Conservation (phyloP, 2,888 invertebrate species). For the Caenorhabditis macrosperma region DNA sequence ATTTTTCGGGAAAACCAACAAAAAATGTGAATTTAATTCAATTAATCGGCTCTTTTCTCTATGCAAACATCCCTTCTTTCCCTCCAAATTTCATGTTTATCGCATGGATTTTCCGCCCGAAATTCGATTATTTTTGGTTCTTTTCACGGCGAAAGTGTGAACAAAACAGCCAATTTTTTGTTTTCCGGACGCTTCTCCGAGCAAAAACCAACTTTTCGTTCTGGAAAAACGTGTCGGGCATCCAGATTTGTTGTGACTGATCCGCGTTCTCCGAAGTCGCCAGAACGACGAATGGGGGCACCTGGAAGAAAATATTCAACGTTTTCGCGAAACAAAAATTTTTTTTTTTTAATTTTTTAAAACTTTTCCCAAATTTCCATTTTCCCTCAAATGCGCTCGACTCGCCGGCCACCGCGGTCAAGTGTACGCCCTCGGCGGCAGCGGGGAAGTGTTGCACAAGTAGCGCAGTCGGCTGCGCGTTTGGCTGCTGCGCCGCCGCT, state of each 20-base stretch:
- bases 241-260: constrained; percentile 79
- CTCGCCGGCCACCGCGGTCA: neutral
- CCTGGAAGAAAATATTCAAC: constrained; percentile 37
- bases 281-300: constrained; percentile 77
- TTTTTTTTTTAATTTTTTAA: neutral
- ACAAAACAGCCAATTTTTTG: constrained; percentile 2
- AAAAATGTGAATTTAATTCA: neutral
- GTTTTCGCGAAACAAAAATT: neutral
- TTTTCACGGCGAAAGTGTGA: constrained; percentile 29
- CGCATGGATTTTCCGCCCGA: neutral
- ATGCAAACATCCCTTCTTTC: neutral
- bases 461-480: constrained; percentile 25
- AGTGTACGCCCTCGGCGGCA: neutral
- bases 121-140: too few species aligned
- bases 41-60: neutral
- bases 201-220: constrained; percentile 87
- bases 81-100: neutral
- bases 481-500: neutral
- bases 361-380: neutral
- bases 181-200: neutral
- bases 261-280: constrained; percentile 78
- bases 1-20: too few species aligned
- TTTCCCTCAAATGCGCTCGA: neutral
- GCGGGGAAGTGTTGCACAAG: neutral
- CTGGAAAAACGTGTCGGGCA: constrained; percentile 76